Conservation (phyloP, 2,888 invertebrate species). For the Biston betularia region DNA sequence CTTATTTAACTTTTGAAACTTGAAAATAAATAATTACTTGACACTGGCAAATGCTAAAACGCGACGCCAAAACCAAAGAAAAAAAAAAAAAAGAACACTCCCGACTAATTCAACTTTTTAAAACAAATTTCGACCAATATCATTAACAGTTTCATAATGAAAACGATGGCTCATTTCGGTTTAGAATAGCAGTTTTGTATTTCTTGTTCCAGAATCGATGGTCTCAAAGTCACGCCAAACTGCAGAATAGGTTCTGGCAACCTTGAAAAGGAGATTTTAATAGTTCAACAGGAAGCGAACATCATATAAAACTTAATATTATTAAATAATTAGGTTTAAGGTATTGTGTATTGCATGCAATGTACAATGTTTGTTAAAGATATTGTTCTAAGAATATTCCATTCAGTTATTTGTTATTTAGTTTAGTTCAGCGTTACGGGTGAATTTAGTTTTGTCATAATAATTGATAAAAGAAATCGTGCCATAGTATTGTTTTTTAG, state of each 20-base stretch:
- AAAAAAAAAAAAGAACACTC: no score
- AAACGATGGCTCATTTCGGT: neutral
- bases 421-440: conserved; percentile 2
- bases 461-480: neutral
- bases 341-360: conserved; percentile 1
- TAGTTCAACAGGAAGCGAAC: conserved; percentile 65
- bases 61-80: no score
- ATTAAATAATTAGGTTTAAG: neutral
- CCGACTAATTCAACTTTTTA: no score
- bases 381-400: neutral
- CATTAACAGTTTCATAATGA: no score
- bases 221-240: conserved; percentile 64
- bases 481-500: neutral
- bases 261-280: conserved; percentile 68
- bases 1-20: no score
- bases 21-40: no score
- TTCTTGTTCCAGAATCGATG: conserved; percentile 69
- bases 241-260: conserved; percentile 75
- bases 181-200: neutral
- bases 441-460: conserved; percentile 13
- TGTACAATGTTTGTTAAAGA: neutral
- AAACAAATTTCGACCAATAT: no score
- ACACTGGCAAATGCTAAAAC: no score
- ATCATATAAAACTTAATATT: conserved; percentile 27
- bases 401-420: neutral